phyloP scores from a whole-genome alignment of 2,888 invertebrate species.

The Malthinus seriepunctatus region DNA sequence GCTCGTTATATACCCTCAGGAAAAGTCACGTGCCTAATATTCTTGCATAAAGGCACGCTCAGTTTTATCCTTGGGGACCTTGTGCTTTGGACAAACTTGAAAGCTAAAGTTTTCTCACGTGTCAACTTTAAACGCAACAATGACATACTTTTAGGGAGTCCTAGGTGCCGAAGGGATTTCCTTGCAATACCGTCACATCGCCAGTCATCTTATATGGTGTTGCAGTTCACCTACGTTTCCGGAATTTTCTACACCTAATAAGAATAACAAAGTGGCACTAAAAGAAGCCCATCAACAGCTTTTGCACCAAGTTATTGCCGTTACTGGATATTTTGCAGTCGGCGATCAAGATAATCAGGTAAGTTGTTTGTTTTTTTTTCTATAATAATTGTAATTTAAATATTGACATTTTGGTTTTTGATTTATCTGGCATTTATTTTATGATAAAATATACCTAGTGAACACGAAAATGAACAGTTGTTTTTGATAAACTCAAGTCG shows the following conservation, averaged over 20 bases:
- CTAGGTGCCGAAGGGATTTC: conserved; percentile 84
- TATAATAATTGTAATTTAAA: no score
- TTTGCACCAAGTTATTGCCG: conserved; percentile 76
- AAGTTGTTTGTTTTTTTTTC: conserved; percentile 32
- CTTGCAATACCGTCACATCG: conserved; percentile 84
- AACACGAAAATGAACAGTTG: neutral
- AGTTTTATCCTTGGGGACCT: conserved; percentile 21
- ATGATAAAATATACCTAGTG: neutral
- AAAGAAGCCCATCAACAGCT: conserved; percentile 66
- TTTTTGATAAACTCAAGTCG: neutral
- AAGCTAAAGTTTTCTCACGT: conserved; percentile 23
- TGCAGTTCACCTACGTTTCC: conserved; percentile 49
- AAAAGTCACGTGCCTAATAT: conserved; percentile 21
- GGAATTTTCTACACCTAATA: conserved; percentile 57
- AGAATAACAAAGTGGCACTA: conserved; percentile 51
- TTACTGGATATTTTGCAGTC: conserved; percentile 83
- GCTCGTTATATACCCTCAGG: conserved; percentile 18
- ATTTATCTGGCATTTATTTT: neutral
- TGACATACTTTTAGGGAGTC: conserved; percentile 59
- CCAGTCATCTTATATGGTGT: conserved; percentile 78
- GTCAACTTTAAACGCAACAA: conserved; percentile 11
- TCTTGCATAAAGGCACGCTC: conserved; percentile 17
- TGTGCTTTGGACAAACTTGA: conserved; percentile 13
- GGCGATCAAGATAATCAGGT: conserved; percentile 80
- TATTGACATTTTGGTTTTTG: neutral